phyloP scores from a whole-genome alignment of 2,888 invertebrate species.

The Frankliniella intonsa region DNA sequence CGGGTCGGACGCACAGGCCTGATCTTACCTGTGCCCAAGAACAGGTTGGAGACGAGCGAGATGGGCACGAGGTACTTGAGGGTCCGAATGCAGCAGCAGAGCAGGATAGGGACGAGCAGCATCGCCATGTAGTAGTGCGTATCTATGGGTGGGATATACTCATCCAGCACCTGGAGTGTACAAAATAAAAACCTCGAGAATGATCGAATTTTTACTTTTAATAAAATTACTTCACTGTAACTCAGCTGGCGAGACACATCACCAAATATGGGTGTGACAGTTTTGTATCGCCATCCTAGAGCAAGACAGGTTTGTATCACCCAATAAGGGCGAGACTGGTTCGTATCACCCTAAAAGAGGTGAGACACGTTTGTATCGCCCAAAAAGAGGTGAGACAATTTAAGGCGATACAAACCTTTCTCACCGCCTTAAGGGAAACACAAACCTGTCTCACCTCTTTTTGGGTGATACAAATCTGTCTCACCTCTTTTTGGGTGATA shows the following conservation, averaged over 20 bases:
- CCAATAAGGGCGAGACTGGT: too few relatives aligned
- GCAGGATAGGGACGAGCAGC: conserved; percentile 64
- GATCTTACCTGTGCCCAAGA: conserved; percentile 54
- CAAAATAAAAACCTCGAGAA: conserved; percentile 28
- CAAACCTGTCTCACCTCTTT: too few relatives aligned
- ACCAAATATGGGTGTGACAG: conserved; percentile 5
- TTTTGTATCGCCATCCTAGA: neutral
- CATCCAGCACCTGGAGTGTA: conserved; percentile 59
- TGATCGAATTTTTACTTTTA: too few relatives aligned
- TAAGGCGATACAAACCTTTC: too few relatives aligned
- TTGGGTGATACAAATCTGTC: too few relatives aligned
- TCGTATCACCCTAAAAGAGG: too few relatives aligned
- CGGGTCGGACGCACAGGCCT: neutral
- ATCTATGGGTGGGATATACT: conserved; percentile 58
- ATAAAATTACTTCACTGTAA: neutral
- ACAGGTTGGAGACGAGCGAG: conserved; percentile 70
- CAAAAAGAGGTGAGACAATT: too few relatives aligned
- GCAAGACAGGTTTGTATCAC: neutral
- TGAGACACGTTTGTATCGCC: too few relatives aligned
- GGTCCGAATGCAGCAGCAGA: conserved; percentile 70
- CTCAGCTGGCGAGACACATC: too few relatives aligned
- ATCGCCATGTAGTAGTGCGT: conserved; percentile 70
- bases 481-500: too few relatives aligned
- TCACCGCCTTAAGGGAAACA: too few relatives aligned
- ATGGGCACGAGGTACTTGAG: conserved; percentile 72